These are phyloP conservation scores for Lasioglossum lativentre DNA, from an alignment of 2,888 invertebrate species.

Conservation along the genomic window DNA sequence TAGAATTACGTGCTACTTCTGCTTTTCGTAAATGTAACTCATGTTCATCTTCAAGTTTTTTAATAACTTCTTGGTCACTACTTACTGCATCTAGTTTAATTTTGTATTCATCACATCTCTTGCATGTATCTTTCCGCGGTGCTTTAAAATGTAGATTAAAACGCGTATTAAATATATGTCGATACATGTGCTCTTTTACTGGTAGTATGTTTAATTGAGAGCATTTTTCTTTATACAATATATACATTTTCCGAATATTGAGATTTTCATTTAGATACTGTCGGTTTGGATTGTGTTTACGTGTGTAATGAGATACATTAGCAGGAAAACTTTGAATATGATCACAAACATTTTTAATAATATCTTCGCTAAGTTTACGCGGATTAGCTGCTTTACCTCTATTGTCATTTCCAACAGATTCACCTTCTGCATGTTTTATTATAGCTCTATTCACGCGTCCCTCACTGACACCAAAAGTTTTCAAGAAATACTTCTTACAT, in stretches of 20 bases:
- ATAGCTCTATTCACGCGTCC: background rate
- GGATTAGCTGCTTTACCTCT: background rate
- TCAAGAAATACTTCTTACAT: conserved; percentile 3
- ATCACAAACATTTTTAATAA: too few relatives aligned
- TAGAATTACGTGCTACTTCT: too few relatives aligned
- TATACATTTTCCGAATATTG: background rate
- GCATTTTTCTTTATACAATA: background rate
- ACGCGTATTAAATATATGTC: background rate
- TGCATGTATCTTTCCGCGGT: background rate
- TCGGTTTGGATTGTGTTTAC: background rate
- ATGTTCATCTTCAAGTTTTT: too few relatives aligned
- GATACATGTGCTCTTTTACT: background rate
- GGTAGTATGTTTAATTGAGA: background rate
- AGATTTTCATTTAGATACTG: background rate
- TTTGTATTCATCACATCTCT: background rate
- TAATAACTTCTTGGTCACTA: background rate
- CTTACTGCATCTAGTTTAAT: background rate
- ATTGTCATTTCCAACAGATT: background rate
- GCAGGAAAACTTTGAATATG: too few relatives aligned
- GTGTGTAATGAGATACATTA: background rate
- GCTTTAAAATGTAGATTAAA: background rate
- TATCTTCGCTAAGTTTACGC: background rate
- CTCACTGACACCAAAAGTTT: background rate
- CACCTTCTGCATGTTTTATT: background rate
- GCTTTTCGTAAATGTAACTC: background rate